Conservation (phyloP, 2,888 invertebrate genomes). For the Schrankia costaestrigalis region DNA sequence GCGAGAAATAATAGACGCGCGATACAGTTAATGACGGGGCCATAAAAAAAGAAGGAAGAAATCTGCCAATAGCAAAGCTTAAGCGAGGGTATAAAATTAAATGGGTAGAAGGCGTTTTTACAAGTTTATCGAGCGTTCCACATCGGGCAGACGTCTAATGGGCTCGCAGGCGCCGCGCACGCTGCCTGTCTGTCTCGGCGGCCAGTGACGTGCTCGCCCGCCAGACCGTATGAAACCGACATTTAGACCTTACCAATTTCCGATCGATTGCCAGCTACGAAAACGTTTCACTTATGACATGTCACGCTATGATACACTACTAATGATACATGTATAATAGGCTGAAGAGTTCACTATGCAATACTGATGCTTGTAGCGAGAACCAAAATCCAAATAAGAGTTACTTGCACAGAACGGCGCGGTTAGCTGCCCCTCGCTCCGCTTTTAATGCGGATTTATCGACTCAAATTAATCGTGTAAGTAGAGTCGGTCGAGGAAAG, state of each 20-base stretch:
- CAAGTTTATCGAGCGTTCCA: slow-evolving; percentile 80
- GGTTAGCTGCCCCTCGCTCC: slow-evolving; percentile 66
- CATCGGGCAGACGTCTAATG: slow-evolving; percentile 76
- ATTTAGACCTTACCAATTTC: slow-evolving; percentile 50
- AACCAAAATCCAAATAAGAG: slow-evolving; percentile 66
- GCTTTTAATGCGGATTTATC: slow-evolving; percentile 79
- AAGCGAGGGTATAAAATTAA: slow-evolving; percentile 78
- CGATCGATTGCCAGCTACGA: slow-evolving; percentile 46
- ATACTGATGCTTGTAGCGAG: slow-evolving; percentile 40
- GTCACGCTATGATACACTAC: slow-evolving; percentile 35
- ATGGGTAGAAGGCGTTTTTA: slow-evolving; percentile 79
- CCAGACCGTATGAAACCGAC: slow-evolving; percentile 42
- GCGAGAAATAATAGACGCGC: slow-evolving; percentile 61
- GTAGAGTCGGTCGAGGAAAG: slow-evolving; percentile 68
- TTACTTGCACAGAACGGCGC: slow-evolving; percentile 66
- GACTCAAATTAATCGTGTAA: slow-evolving; percentile 80
- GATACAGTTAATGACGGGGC: slow-evolving; percentile 69
- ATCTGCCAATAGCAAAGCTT: slow-evolving; percentile 78
- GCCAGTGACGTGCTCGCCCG: slow-evolving; percentile 52
- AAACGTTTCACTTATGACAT: slow-evolving; percentile 42
- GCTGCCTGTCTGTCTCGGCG: slow-evolving; percentile 73
- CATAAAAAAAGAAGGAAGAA: slow-evolving; percentile 67
- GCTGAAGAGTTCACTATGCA: slow-evolving; percentile 53
- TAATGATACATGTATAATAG: slow-evolving; percentile 38
- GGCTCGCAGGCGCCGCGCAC: slow-evolving; percentile 73